Conservation (phyloP, 2,888 invertebrate species). For the Dolomedes plantarius region DNA sequence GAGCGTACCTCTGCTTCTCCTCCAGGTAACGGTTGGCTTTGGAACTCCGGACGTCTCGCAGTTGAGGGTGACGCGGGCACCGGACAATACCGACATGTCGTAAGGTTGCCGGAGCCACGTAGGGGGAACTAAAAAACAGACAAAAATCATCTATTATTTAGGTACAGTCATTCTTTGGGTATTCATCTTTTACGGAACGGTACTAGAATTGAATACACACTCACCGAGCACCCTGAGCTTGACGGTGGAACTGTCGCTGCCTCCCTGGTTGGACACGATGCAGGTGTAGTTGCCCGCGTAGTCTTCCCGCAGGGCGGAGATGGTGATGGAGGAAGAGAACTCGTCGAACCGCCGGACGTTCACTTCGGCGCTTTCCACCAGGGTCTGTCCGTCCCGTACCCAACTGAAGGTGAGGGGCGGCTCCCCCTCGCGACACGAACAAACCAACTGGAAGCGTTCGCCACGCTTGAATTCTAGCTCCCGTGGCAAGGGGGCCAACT, state of each 20-base stretch:
- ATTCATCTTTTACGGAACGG: too few relatives aligned
- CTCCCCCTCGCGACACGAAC: conserved; percentile 55
- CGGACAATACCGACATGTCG: conserved; percentile 64
- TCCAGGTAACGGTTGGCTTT: conserved; percentile 64
- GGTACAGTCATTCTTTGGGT: too few relatives aligned
- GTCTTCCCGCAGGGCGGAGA: conserved; percentile 51
- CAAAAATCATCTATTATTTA: too few relatives aligned
- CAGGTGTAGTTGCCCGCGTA: conserved; percentile 67
- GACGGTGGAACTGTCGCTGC: conserved; percentile 53
- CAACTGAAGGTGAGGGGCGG: conserved; percentile 65
- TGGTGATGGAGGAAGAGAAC: conserved; percentile 60
- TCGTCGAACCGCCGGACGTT: conserved; percentile 55
- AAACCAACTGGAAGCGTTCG: conserved; percentile 62
- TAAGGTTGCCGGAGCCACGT: conserved; percentile 67
- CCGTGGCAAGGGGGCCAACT: conserved; percentile 39
- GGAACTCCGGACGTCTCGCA: conserved; percentile 63
- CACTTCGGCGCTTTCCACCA: conserved; percentile 46
- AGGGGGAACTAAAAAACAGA: conserved; percentile 44
- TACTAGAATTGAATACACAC: too few relatives aligned
- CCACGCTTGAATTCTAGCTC: conserved; percentile 59
- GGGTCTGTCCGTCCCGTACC: conserved; percentile 55
- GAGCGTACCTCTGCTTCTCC: conserved; percentile 64
- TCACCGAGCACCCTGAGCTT: conserved; percentile 63
- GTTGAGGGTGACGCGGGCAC: conserved; percentile 45
- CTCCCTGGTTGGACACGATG: conserved; percentile 60